These are phyloP conservation scores for Falco cherrug DNA, from an alignment of 2,797 vertebrate species.

Conservation along the genomic window DNA sequence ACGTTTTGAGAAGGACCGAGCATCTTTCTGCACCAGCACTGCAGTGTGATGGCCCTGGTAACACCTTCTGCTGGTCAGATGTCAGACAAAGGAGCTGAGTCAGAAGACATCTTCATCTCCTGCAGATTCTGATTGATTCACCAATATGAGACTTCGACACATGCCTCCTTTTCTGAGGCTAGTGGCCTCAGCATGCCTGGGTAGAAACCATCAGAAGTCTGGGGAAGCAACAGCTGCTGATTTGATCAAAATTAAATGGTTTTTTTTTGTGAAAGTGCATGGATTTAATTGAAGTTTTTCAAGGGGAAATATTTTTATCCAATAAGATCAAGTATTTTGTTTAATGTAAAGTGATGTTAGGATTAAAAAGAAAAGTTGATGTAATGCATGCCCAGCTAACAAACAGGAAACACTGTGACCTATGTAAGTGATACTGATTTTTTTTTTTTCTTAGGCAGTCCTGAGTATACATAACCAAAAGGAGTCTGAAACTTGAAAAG, in stretches of 20 bases:
- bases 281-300: not conserved
- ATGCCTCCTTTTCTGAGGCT: not conserved
- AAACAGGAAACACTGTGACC: not conserved
- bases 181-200: not conserved
- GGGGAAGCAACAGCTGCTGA: not conserved
- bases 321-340: not conserved
- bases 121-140: not conserved
- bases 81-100: not conserved
- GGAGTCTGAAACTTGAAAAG: not conserved
- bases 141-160: not conserved
- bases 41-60: no score
- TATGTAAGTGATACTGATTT: not conserved
- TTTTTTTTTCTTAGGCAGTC: not conserved
- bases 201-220: not conserved
- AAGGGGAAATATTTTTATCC: not conserved
- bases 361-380: not conserved
- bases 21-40: not conserved
- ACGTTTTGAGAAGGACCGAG: not conserved
- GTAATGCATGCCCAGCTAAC: not conserved
- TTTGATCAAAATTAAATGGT: not conserved
- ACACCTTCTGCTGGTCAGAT: not conserved
- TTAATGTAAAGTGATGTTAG: not conserved
- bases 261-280: not conserved
- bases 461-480: fast-evolving
- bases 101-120: not conserved